Evolutionary conservation across 1,140 invertebrate species (phyloP).

Genomic region (Sarcophaga peregrina): DNA sequence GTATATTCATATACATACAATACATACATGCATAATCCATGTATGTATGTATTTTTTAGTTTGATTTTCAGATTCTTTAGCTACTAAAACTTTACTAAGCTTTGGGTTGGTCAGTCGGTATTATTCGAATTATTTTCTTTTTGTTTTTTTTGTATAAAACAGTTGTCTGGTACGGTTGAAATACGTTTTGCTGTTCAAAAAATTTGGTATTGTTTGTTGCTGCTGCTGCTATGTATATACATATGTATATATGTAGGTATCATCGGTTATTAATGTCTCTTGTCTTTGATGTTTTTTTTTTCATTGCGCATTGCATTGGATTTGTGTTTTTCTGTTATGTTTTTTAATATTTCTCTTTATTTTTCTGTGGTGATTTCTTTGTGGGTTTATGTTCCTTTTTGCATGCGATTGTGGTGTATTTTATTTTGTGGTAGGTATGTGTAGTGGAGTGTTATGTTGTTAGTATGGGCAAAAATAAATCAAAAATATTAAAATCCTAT

Average conservation of each 20-base stretch:
- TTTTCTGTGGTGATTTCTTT: background rate
- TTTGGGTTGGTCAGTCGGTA: background rate
- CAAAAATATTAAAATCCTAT: too few species aligned
- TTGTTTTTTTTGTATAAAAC: too few species aligned
- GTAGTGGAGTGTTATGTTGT: too few species aligned
- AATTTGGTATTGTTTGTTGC: too few species aligned
- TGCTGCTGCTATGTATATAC: too few species aligned
- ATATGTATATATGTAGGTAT: background rate
- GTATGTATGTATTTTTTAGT: background rate
- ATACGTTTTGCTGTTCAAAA: too few species aligned
- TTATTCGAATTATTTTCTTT: background rate
- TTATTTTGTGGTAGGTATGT: background rate
- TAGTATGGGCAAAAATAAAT: too few species aligned
- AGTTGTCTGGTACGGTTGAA: background rate
- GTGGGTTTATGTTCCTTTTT: background rate
- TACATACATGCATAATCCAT: too few species aligned
- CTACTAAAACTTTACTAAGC: background rate
- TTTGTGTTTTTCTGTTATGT: background rate
- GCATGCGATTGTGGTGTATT: background rate
- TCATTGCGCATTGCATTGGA: conserved; percentile 13
- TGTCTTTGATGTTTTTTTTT: background rate
- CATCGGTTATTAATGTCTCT: background rate
- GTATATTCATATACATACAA: too few species aligned
- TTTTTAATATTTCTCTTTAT: background rate
- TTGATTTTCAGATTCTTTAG: too few species aligned